Evolutionary conservation across 2,113 vertebrate species (phyloP).

Genomic region (Vireo altiloquus): DNA sequence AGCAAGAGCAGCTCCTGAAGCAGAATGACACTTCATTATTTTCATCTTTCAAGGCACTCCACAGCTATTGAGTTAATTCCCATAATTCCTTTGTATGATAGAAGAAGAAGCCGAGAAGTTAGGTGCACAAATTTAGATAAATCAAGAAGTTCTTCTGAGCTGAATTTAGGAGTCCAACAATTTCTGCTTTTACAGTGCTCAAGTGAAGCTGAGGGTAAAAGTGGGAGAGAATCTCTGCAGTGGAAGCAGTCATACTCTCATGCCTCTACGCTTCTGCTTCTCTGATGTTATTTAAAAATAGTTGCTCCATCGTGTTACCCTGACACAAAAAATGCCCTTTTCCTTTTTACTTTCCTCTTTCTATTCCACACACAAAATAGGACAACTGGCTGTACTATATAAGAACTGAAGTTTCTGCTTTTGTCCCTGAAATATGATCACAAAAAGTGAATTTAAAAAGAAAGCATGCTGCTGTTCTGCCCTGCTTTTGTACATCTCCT

Average conservation of each 20-base stretch:
- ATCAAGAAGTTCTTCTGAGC: background rate
- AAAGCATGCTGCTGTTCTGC: background rate
- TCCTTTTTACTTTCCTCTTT: background rate
- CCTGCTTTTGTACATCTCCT: background rate
- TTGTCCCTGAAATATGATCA: background rate
- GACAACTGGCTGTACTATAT: background rate
- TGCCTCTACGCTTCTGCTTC: background rate
- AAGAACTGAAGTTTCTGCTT: background rate
- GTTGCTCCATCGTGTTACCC: background rate
- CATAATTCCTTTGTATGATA: background rate
- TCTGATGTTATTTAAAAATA: background rate
- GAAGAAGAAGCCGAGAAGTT: background rate
- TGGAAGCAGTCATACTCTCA: background rate
- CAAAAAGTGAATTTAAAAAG: background rate
- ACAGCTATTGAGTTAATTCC: background rate
- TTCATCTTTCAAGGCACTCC: background rate
- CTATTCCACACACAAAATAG: background rate
- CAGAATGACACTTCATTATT: background rate
- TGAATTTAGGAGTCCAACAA: background rate
- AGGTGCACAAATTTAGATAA: background rate
- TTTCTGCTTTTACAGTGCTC: background rate
- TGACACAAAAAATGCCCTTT: background rate
- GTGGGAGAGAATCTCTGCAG: background rate
- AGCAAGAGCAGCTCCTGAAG: background rate
- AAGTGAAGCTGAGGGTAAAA: background rate